Percentiles rank a stretch among this genome's conserved stretches.
Conservation (phyloP, 2,113 vertebrate species). For the Syrmaticus mikado region DNA sequence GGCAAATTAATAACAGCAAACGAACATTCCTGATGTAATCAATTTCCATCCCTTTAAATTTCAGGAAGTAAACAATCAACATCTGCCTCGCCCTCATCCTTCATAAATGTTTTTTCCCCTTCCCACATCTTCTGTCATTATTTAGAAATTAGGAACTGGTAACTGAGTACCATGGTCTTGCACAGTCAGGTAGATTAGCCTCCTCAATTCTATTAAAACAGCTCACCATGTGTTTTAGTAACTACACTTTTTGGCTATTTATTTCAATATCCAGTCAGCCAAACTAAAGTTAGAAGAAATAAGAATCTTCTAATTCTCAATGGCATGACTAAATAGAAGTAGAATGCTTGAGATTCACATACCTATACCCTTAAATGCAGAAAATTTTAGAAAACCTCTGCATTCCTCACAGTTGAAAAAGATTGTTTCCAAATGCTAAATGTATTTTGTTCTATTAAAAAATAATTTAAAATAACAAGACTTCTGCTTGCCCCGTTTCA, state of each 20-base stretch:
- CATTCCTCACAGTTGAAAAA: neutral
- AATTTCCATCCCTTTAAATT: neutral
- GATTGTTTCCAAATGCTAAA: neutral
- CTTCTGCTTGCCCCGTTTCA: neutral
- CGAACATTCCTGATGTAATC: neutral
- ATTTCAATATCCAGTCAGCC: neutral
- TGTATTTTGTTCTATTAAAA: neutral
- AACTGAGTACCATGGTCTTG: neutral
- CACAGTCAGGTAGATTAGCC: neutral
- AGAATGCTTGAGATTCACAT: neutral
- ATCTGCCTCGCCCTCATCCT: neutral
- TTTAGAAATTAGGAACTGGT: neutral
- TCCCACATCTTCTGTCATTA: neutral
- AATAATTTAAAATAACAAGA: neutral
- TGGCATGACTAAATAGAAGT: neutral
- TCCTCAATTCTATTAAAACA: neutral
- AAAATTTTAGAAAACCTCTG: neutral
- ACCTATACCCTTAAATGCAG: neutral
- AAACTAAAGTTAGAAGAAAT: neutral
- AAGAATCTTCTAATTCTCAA: neutral
- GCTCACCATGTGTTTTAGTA: neutral
- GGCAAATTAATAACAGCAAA: neutral
- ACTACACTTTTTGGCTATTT: neutral
- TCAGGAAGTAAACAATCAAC: neutral
- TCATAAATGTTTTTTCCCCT: neutral